Evolutionary conservation across 2,888 invertebrate genomes (phyloP), one percentile per base, ranked within the genome.

Genomic region (Tuta absoluta): DNA sequence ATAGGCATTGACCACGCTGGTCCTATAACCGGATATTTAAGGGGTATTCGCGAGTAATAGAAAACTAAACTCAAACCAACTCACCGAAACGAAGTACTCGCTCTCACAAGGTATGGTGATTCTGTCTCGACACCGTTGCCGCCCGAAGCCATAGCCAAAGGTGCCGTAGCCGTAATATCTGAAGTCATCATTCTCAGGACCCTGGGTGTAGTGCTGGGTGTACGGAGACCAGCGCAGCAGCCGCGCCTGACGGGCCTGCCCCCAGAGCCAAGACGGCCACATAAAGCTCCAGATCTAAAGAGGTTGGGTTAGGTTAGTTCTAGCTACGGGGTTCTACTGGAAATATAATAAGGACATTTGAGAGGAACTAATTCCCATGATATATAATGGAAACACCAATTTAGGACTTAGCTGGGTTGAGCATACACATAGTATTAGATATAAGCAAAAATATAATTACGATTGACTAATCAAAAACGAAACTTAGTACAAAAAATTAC

Each of bases 31-130:
- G n/a, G n/a, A n/a, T n/a, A n/a, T n/a, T n/a, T n/a, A n/a, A 17
- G 17, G 12, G 11, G 14, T 21, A 53, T 23, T 17, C 1, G 10
- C 11, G 14, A 37, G 37, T 19, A 37, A n/a, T 23, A 23, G 12
- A 4, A 24, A 24, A 24, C 72, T 5, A 56, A 19, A 62, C 14
- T 12, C 1, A 49, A 17, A 11, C 23, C 37, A 14, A 83, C 87
- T 89, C 70, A 93, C 95, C 89, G 95, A 94, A 66, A 97, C 93
- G 76, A 97, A 95, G 78, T 97, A 96, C 76, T 97, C 97, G 64
- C 95, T 95, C 77, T 97, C 96, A 74, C 97, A 97, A 0, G 96
- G 96, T 86, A 97, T 94, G 0, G 96, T 94, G 59, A 97, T 93
- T 60, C 95, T 93, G 78, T 97, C 96, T 14, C 86, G 87, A 77